phyloP scores from a whole-genome alignment of 2,113 vertebrate species.

The Cottus gobio region DNA sequence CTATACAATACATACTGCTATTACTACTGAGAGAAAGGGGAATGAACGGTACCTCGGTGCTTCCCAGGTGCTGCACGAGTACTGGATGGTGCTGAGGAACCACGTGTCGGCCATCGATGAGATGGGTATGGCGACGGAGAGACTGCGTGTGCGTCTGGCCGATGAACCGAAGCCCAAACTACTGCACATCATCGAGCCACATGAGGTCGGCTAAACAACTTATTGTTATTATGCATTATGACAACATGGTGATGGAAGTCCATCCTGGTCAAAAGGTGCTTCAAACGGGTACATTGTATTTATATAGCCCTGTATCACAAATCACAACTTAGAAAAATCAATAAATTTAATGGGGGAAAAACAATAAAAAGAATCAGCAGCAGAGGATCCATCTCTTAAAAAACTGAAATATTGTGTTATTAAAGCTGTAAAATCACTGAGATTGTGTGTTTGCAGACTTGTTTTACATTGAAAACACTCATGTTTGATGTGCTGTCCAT shows the following conservation, averaged over 20 bases:
- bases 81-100: constrained; percentile 97
- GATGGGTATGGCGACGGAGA: constrained; percentile 96
- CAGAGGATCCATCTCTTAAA: neutral
- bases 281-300: neutral
- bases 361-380: neutral
- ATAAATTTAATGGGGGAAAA: neutral
- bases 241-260: neutral
- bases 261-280: neutral
- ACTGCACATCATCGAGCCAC: constrained; percentile 95
- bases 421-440: neutral
- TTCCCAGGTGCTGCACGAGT: constrained; percentile 93
- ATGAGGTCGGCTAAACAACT: constrained; percentile 84
- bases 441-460: neutral
- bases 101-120: constrained; percentile 98
- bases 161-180: constrained; percentile 94
- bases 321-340: neutral
- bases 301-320: neutral
- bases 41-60: neutral
- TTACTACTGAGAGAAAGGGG: neutral
- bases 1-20: neutral
- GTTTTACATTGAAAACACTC: too few relatives aligned
- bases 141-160: constrained; percentile 91
- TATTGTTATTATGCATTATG: neutral
- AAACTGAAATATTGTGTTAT: neutral
- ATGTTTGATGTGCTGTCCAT: too few relatives aligned